These are phyloP conservation scores for Lacerta agilis DNA, from an alignment of 2,797 vertebrate species.

Conservation along the genomic window DNA sequence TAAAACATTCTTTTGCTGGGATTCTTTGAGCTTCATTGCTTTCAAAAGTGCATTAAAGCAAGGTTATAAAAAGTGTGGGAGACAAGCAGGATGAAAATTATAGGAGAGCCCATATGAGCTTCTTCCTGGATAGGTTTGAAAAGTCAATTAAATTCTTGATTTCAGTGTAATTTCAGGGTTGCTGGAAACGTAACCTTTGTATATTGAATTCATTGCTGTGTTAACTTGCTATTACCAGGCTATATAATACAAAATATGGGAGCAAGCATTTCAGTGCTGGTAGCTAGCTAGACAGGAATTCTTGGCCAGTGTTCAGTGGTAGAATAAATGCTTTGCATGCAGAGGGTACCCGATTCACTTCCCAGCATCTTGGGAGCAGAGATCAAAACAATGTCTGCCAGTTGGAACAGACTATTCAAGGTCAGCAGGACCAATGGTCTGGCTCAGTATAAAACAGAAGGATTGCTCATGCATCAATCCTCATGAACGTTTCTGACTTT, in stretches of 20 bases:
- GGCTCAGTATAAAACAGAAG: background rate
- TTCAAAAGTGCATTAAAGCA: conserved; percentile 23
- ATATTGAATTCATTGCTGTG: conserved; percentile 23
- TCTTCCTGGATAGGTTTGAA: conserved; percentile 25
- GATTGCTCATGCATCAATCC: too few species aligned
- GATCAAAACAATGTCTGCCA: background rate
- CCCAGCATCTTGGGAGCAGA: background rate
- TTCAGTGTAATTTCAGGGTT: conserved; percentile 32
- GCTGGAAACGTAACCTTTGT: conserved; percentile 40
- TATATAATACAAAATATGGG: conserved; percentile 9
- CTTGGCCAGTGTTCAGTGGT: background rate
- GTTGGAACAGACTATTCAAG: background rate
- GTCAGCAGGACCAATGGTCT: background rate
- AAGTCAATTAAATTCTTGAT: conserved; percentile 25
- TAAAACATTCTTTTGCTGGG: background rate
- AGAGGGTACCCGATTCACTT: background rate
- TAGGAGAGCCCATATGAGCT: conserved; percentile 10
- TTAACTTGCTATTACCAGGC: conserved; percentile 4
- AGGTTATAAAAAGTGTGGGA: background rate
- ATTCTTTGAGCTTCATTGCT: conserved; percentile 20
- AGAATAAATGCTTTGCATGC: background rate
- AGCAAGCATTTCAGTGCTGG: background rate
- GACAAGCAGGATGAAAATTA: conserved; percentile 23
- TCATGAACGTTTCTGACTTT: too few species aligned
- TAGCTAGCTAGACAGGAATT: background rate